Base-by-base conservation (phyloP, 2,797 vertebrate genomes). In the Myotis vivesi region DNA sequence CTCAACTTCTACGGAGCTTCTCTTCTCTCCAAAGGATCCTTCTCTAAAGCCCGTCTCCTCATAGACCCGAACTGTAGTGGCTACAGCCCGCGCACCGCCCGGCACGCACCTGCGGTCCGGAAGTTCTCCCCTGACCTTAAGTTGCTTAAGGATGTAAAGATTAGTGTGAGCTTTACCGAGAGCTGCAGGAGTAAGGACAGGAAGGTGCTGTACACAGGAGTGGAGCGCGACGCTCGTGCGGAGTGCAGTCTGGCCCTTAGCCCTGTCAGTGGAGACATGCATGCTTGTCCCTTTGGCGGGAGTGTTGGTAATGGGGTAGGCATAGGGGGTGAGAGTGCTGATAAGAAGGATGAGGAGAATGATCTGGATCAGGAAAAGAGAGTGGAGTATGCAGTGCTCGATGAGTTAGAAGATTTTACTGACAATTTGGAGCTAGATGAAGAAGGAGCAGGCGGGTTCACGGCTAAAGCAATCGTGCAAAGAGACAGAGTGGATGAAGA, bases 351-450 rank as follows among this genome's bases (percentile, higher is more conserved):
- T 89, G 99, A 99, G 94, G 99, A 99, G 82, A 97, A 98, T 87
- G 99, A 99, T 97, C 97, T 97, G 97, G 99, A 99, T 97, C 98
- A 98, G 98, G 99, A 99, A 98, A 99, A 99, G 98, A 99, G 99
- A 98, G 99, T 99, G 97, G 99, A 99, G 97, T 99, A 99, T 92
- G 99, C 99, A 57, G 99, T 99, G 97, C 98, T 99, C 98, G 99
- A 99, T 98, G 99, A 99, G 98, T 98, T 99, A 98, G 99, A 99
- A 97, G 99, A 99, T 97, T 99, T 99, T 98, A 99, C 99, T 91
- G 99, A 99, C 97, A 99, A 99, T 98, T 99, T 99, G 98, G 99
- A 99, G 98, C 98, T 98, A 93, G 99, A 99, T 91, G 99, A 99
- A 97, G 99, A 99, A 97, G 99, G 99, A 97, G 98, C 98, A 95